A percentile compares a stretch with the other conserved stretches of the same genome.
Conservation (phyloP, 2,113 vertebrate genomes). For the Albula goreensis region DNA sequence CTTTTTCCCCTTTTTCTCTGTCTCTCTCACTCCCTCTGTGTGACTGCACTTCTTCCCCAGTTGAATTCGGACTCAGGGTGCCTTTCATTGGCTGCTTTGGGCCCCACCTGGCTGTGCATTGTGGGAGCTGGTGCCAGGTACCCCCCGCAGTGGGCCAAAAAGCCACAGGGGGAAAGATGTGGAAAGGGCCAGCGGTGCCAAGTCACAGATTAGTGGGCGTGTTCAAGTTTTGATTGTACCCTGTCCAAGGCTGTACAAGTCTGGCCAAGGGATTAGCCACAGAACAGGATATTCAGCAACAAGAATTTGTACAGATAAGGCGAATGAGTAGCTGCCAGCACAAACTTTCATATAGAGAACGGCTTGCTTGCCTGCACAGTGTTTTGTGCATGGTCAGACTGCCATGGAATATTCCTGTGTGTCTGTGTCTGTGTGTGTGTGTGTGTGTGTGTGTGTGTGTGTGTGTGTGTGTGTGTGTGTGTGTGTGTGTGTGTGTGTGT, state of each 20-base stretch:
- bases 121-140: not conserved
- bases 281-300: conserved; percentile 44
- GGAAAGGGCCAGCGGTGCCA: not conserved
- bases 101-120: not conserved
- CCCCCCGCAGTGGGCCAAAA: not conserved
- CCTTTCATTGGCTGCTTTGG: not conserved
- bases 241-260: conserved; percentile 45
- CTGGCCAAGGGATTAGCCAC: conserved; percentile 54
- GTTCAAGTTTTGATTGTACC: conserved; percentile 19
- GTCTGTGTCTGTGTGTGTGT: not conserved
- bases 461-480: not conserved
- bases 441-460: not conserved
- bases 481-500: not conserved
- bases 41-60: not conserved
- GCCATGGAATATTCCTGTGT: not conserved
- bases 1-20: not conserved
- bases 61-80: not conserved
- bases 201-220: conserved; percentile 36
- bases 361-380: not conserved
- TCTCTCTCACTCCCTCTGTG: not conserved
- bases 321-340: conserved; percentile 31
- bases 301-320: conserved; percentile 37
- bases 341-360: not conserved
- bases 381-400: not conserved
- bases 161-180: not conserved